These are phyloP conservation scores for Rhea americana DNA, from an alignment of 2,113 vertebrate genomes.

Conservation along the genomic window DNA sequence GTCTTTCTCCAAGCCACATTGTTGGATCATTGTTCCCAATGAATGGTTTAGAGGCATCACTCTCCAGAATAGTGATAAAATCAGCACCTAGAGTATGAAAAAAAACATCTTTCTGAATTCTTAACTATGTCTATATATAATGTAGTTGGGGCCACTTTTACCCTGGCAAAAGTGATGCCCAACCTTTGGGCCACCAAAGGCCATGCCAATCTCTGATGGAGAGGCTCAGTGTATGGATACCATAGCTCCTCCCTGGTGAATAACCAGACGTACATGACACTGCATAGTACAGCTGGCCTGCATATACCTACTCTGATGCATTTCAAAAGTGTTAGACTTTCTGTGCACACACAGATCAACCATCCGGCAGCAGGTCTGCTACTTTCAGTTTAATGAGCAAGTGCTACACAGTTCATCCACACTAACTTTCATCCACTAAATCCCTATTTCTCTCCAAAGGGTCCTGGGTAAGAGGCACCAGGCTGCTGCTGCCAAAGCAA, in stretches of 20 bases:
- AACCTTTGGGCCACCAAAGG: background rate
- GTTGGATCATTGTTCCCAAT: slow-evolving; percentile 78
- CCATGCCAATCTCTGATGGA: background rate
- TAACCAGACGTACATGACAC: background rate
- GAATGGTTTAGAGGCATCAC: slow-evolving; percentile 77
- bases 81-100: slow-evolving; percentile 64
- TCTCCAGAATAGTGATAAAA: slow-evolving; percentile 81
- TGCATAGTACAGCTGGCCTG: background rate
- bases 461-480: background rate
- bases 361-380: background rate
- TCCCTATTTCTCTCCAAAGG: background rate
- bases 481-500: background rate
- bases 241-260: background rate
- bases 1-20: slow-evolving; percentile 77
- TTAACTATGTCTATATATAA: background rate
- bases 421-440: background rate
- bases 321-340: background rate
- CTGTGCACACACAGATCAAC: background rate
- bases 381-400: background rate
- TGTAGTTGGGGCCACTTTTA: background rate
- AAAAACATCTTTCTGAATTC: background rate
- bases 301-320: rapidly evolving
- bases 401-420: background rate
- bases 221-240: background rate
- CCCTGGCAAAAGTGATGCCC: background rate